Conservation (phyloP, 2,888 invertebrate genomes). For the Amblyteles armatorius region DNA sequence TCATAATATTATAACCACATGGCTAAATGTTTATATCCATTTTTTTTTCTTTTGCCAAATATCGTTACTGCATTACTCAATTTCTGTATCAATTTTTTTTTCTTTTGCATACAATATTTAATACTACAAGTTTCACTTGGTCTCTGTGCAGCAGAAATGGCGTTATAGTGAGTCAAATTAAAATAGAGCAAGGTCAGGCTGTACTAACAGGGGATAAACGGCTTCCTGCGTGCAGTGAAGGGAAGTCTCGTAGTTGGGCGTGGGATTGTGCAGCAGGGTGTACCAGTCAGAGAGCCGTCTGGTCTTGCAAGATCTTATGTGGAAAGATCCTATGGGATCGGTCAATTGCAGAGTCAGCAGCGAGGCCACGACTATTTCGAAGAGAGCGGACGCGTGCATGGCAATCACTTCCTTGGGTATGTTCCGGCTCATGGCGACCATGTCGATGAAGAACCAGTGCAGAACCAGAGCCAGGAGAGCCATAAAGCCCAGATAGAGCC, state of each 20-base stretch:
- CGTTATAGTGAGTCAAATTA: too few species aligned
- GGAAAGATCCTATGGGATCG: conserved; percentile 92
- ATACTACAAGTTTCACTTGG: too few species aligned
- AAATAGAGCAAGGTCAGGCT: too few species aligned
- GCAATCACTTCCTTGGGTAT: conserved; percentile 91
- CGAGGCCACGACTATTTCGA: conserved; percentile 92
- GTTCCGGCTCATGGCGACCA: conserved; percentile 90
- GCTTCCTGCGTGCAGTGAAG: conserved; percentile 99
- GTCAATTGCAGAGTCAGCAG: conserved; percentile 92
- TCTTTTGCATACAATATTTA: too few species aligned
- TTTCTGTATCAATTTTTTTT: background rate
- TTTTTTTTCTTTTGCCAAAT: too few species aligned
- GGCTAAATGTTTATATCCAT: background rate
- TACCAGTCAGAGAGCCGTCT: conserved; percentile 97
- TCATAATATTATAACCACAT: background rate
- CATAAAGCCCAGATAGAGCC: conserved; percentile 98
- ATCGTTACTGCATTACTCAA: background rate
- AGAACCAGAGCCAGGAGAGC: conserved; percentile 94
- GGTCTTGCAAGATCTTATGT: conserved; percentile 92
- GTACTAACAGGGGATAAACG: conserved; percentile 96
- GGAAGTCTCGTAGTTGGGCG: conserved; percentile 94
- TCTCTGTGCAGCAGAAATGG: too few species aligned
- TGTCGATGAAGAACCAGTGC: conserved; percentile 97
- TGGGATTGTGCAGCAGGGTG: conserved; percentile 97
- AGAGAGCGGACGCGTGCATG: conserved; percentile 92